Conservation (phyloP, 2,113 vertebrate genomes). For the Cinclus mexicanus region DNA sequence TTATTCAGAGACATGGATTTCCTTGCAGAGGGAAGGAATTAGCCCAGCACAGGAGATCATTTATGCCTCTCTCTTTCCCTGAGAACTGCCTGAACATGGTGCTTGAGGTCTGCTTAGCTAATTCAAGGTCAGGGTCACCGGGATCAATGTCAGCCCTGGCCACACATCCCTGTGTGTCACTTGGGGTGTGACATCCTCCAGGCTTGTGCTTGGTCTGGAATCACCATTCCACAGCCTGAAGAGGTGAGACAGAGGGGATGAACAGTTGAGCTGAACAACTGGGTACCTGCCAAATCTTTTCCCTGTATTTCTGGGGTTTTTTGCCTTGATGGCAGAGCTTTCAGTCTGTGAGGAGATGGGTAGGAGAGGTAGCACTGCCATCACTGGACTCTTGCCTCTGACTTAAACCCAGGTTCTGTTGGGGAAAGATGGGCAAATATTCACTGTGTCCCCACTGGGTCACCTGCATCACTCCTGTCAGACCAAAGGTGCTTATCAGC, state of each 20-base stretch:
- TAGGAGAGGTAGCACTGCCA: neutral
- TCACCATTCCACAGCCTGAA: neutral
- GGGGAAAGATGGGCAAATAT: neutral
- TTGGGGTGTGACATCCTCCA: neutral
- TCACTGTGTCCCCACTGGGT: neutral
- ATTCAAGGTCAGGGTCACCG: neutral
- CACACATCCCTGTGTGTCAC: accelerated
- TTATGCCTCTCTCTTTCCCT: neutral
- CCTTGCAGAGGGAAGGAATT: neutral
- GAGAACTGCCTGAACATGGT: neutral
- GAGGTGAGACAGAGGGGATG: neutral
- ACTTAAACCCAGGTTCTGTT: neutral
- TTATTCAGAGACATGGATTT: accelerated
- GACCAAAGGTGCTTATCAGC: neutral
- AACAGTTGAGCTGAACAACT: neutral
- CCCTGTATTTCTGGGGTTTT: neutral
- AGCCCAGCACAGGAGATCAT: neutral
- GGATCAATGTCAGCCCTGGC: neutral
- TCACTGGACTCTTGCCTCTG: neutral
- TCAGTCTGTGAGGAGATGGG: neutral
- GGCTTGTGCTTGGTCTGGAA: neutral
- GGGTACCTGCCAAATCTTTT: neutral
- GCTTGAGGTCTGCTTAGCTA: neutral
- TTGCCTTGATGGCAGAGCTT: neutral
- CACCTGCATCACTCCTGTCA: neutral